These are phyloP conservation scores for Saccopteryx bilineata DNA, from an alignment of 2,113 vertebrate genomes.

Conservation along the genomic window DNA sequence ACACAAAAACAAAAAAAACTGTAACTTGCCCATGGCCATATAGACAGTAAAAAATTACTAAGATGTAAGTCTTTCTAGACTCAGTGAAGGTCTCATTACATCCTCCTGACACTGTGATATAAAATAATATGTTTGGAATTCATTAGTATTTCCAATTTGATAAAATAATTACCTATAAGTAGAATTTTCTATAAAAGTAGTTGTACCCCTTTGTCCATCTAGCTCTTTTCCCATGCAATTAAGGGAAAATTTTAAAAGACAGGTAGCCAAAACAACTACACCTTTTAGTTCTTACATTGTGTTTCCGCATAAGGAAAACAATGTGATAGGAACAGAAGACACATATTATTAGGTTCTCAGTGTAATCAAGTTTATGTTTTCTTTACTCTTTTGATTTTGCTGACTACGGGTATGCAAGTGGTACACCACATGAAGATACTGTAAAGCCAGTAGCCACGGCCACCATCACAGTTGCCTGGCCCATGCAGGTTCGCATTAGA, in stretches of 20 bases:
- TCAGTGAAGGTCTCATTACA: background rate
- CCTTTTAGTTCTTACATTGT: background rate
- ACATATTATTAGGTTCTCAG: background rate
- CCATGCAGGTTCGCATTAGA: too few relatives aligned
- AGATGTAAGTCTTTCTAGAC: background rate
- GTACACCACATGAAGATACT: background rate
- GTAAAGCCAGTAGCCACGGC: too few relatives aligned
- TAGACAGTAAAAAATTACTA: background rate
- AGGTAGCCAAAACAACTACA: background rate
- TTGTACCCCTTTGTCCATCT: background rate
- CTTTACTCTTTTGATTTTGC: background rate
- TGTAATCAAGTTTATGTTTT: background rate
- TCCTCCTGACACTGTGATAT: background rate
- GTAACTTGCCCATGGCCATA: background rate
- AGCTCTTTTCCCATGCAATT: background rate
- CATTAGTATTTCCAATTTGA: background rate
- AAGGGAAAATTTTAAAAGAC: background rate
- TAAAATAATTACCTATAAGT: background rate
- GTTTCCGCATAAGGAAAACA: slow-evolving; percentile 13
- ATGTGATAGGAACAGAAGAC: background rate
- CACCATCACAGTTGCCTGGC: too few relatives aligned
- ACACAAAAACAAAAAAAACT: too few relatives aligned
- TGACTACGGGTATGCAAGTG: background rate
- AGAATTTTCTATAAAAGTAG: background rate
- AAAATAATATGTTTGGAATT: background rate